Percentiles rank a stretch among this genome's conserved stretches.
These are phyloP conservation scores for Lagenorhynchus albirostris DNA, from an alignment of 2,113 vertebrate species.

Conservation along the genomic window DNA sequence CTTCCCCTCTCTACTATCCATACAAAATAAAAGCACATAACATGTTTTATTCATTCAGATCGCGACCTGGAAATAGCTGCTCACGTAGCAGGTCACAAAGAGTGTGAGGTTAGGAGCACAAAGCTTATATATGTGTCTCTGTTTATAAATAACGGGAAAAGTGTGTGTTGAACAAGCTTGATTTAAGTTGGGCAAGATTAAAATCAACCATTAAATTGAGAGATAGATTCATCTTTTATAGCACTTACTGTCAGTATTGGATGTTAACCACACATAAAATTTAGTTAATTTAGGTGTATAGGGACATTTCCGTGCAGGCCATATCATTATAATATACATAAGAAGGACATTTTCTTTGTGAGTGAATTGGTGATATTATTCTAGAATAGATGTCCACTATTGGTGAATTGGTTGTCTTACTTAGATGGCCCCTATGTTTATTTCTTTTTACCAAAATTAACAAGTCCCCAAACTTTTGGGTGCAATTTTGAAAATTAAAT, in stretches of 20 bases:
- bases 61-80: neutral
- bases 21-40: neutral
- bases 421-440: neutral
- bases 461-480: neutral
- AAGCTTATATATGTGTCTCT: neutral
- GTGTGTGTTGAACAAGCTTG: neutral
- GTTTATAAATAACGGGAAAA: neutral
- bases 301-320: neutral
- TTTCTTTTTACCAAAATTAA: conserved; percentile 30
- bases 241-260: neutral
- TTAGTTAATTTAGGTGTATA: neutral
- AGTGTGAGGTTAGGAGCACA: neutral
- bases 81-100: neutral
- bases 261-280: neutral
- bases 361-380: neutral
- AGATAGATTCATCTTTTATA: neutral
- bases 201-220: neutral
- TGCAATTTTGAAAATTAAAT: neutral
- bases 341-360: neutral
- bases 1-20: neutral
- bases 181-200: neutral
- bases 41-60: neutral
- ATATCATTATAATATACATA: neutral
- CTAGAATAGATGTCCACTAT: neutral
- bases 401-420: neutral